These are phyloP conservation scores for Dasyurus viverrinus DNA, from an alignment of 2,113 vertebrate genomes.

Conservation along the genomic window DNA sequence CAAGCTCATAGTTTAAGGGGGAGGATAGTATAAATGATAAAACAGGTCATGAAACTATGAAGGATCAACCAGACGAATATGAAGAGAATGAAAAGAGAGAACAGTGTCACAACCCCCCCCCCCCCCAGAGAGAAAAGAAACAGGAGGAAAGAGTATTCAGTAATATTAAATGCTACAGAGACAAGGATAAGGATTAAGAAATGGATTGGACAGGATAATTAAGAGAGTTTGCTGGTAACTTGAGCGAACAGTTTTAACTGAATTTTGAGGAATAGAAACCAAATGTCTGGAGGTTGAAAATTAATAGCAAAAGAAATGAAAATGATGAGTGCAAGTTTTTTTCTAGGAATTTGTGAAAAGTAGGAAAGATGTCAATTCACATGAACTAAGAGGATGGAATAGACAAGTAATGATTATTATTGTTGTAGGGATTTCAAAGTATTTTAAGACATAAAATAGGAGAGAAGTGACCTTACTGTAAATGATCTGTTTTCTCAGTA, in stretches of 20 bases:
- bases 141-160: background rate
- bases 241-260: background rate
- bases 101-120: background rate
- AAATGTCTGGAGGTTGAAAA: background rate
- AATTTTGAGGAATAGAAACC: background rate
- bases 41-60: background rate
- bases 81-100: background rate
- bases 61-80: background rate
- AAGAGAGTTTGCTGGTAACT: background rate
- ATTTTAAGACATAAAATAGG: background rate
- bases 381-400: background rate
- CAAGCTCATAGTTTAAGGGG: background rate
- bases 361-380: background rate
- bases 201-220: background rate
- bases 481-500: background rate
- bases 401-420: background rate
- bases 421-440: background rate
- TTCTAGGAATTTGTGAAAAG: background rate
- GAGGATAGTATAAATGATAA: background rate
- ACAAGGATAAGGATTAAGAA: background rate
- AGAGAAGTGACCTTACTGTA: background rate
- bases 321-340: background rate
- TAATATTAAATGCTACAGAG: background rate
- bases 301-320: background rate
- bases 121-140: background rate